Evolutionary conservation across 2,797 vertebrate species (phyloP).

Genomic region (Zenarchopterus dispar): DNA sequence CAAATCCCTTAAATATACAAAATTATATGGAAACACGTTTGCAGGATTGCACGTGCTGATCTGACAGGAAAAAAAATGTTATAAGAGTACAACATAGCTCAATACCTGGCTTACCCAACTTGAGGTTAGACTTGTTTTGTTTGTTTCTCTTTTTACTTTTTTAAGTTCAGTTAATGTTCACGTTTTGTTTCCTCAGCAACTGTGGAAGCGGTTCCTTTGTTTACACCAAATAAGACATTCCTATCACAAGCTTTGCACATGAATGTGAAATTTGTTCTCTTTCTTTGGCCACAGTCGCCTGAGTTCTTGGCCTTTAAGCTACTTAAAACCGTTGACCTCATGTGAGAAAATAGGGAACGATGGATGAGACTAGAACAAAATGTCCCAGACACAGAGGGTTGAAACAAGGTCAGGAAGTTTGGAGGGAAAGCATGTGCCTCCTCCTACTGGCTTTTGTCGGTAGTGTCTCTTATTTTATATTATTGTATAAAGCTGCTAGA

Average conservation of each 20-base stretch:
- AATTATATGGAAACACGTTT: conserved; percentile 7
- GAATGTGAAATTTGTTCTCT: conserved; percentile 40
- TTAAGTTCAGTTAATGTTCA: conserved; percentile 5
- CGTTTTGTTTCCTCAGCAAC: conserved; percentile 11
- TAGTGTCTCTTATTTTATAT: conserved; percentile 38
- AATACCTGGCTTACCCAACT: background rate
- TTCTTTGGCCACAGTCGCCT: conserved; percentile 43
- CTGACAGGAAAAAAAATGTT: background rate
- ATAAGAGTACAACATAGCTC: background rate
- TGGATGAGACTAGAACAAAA: conserved; percentile 79
- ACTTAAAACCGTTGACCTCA: conserved; percentile 70
- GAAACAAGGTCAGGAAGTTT: conserved; percentile 79
- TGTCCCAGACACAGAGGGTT: conserved; percentile 76
- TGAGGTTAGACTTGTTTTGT: background rate
- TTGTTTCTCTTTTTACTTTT: background rate
- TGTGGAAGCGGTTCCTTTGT: conserved; percentile 19
- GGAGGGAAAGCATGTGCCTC: conserved; percentile 68
- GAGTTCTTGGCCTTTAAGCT: conserved; percentile 55
- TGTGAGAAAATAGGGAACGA: conserved; percentile 66
- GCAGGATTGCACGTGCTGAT: conserved; percentile 12
- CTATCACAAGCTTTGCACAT: conserved; percentile 25
- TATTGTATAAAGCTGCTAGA: no score
- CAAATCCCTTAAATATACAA: conserved; percentile 5
- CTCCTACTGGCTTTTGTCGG: conserved; percentile 72
- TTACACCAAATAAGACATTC: conserved; percentile 31